These are phyloP conservation scores for Macrotus californicus DNA, from an alignment of 2,113 vertebrate species.

Conservation along the genomic window DNA sequence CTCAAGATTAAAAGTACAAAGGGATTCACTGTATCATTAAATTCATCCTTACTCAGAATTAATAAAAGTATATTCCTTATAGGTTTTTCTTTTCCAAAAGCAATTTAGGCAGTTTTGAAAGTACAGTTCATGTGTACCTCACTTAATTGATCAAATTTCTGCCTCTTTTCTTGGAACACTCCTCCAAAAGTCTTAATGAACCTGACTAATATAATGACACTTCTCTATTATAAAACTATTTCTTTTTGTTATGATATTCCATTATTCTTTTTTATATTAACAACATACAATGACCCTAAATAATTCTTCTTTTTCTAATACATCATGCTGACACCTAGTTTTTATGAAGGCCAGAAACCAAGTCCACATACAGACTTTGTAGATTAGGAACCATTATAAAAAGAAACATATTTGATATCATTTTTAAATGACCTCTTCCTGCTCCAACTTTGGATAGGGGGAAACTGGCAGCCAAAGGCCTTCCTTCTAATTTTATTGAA, in stretches of 20 bases:
- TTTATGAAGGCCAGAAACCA: conserved; percentile 17
- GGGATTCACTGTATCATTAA: conserved; percentile 16
- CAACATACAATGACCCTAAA: conserved; percentile 33
- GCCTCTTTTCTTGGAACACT: conserved; percentile 53
- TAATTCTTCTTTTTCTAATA: conserved; percentile 42
- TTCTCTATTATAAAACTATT: conserved; percentile 61
- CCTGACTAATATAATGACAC: conserved; percentile 32
- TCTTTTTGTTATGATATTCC: conserved; percentile 49
- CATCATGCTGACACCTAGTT: neutral
- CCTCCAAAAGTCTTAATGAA: conserved; percentile 58
- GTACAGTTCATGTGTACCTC: conserved; percentile 60
- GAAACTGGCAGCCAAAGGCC: neutral
- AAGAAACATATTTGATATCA: neutral
- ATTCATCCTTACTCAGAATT: conserved; percentile 17
- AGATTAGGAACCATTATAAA: neutral
- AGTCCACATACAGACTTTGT: neutral
- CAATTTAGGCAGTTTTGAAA: conserved; percentile 64
- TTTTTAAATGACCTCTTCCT: neutral
- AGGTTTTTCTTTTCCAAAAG: conserved; percentile 41
- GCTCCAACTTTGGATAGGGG: neutral
- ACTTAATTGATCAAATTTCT: conserved; percentile 67
- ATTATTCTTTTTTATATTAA: conserved; percentile 56
- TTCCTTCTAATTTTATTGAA: neutral
- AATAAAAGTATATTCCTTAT: conserved; percentile 42
- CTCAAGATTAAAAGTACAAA: conserved; percentile 41